phyloP scores from a whole-genome alignment of 2,113 vertebrate genomes.

The Saguinus midas region DNA sequence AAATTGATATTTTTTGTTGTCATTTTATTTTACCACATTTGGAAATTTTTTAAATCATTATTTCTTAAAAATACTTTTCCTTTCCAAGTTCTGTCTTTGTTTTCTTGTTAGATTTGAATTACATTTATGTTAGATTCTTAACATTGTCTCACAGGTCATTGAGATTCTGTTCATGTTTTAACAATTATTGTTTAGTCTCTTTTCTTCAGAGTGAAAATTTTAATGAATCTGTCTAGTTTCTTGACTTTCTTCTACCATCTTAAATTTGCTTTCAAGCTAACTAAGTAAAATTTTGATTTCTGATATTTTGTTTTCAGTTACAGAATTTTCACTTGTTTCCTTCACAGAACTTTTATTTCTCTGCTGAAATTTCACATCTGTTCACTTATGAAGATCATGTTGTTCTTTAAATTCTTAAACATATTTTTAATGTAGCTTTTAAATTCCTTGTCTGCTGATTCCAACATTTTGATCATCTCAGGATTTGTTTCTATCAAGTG shows the following conservation, averaged over 20 bases:
- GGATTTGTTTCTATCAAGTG: neutral
- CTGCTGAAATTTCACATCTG: neutral
- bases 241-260: neutral
- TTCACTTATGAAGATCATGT: neutral
- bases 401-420: constrained; percentile 30
- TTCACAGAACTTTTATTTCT: neutral
- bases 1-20: neutral
- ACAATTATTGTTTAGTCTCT: neutral
- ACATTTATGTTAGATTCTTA: neutral
- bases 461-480: neutral
- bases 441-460: neutral
- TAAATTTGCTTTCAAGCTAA: neutral
- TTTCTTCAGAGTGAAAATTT: neutral
- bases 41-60: neutral
- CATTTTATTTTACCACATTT: neutral
- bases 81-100: neutral
- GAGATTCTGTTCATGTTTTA: neutral
- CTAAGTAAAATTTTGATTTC: neutral
- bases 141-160: neutral
- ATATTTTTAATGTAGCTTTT: neutral
- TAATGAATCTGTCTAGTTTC: neutral
- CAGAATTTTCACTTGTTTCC: neutral
- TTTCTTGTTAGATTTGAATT: neutral
- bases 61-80: neutral
- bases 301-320: constrained; percentile 31